Evolutionary conservation across 2,113 vertebrate species (phyloP).

Genomic region (Apodemus speciosus): DNA sequence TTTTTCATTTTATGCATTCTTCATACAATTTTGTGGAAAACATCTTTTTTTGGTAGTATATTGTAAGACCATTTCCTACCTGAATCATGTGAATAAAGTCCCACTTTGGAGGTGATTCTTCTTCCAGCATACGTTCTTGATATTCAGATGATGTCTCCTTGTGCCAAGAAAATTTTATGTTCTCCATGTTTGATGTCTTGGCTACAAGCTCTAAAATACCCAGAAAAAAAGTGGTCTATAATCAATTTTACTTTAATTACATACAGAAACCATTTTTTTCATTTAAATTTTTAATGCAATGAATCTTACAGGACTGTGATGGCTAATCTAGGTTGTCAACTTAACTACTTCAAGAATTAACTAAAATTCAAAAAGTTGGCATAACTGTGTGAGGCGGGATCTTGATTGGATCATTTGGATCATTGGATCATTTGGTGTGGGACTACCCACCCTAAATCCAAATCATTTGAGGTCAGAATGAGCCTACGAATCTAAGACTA

Average conservation of each 20-base stretch:
- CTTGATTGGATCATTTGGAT: no score
- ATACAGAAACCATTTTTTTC: conserved; percentile 74
- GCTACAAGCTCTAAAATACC: conserved; percentile 88
- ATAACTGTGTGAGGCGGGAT: accelerated
- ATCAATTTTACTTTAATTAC: conserved; percentile 81
- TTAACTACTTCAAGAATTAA: background rate
- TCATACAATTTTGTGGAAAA: background rate
- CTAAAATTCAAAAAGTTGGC: background rate
- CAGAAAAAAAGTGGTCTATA: conserved; percentile 62
- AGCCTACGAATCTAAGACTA: background rate
- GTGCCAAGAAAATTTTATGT: conserved; percentile 92
- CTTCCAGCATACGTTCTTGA: conserved; percentile 87
- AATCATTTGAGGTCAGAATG: background rate
- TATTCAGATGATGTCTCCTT: conserved; percentile 92
- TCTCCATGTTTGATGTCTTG: conserved; percentile 86
- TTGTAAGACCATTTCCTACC: conserved; percentile 84
- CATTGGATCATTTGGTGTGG: background rate
- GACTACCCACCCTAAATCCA: background rate
- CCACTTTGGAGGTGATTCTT: conserved; percentile 88
- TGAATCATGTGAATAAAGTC: conserved; percentile 98
- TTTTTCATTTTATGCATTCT: background rate
- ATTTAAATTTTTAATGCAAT: conserved; percentile 76
- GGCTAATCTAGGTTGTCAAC: background rate
- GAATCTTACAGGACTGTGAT: conserved; percentile 47
- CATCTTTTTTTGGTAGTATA: conserved; percentile 55